Base-by-base conservation (phyloP, 1,140 invertebrate genomes). In the Panagrolaimus sp. region DNA sequence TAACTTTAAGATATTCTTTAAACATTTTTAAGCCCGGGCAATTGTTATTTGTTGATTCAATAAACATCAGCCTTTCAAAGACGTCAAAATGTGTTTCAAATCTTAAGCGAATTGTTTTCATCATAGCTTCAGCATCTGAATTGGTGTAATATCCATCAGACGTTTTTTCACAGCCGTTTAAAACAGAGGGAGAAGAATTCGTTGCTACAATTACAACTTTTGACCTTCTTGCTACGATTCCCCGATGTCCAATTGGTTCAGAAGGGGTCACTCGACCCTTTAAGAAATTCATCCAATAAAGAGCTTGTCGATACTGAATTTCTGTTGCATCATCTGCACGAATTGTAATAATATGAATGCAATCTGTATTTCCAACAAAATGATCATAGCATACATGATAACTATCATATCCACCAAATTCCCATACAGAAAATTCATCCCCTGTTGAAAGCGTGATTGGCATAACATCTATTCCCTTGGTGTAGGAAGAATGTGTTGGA, bases 271-370 rank as follows among this genome's bases (percentile, higher is more conserved):
- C 87, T 69, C 90, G 86, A 48, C 89, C 88, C 83, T 90, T 87
- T 63, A 92, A 85, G 83, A 92, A 91, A 73, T 88, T 88, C 42
- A 92, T 83, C 91, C 91, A 92, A 84, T 90, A 91, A 69, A 87
- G 86, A 25, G 90, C 87, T 82, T 91, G 61, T 31, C 76, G 76
- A 25, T 77, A 78, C 82, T 90, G 89, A 67, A 89, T 87, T 53
- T 88, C 89, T 16, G 88, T 85, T 11, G 89, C 85, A 78, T 91
- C 90, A 74, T 87, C 85, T 27, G 91, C 84, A 82, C 87, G 90
- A 83, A 91, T 90, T n/a, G 91, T 86, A 72, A 92, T 87, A 8
- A 89, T 83, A 76, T 91, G 88, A 47, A 90, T 83, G 77, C 88
- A 88, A 75, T 87, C 87, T 31, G 86, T 85, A 75, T 89, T 89